These are phyloP conservation scores for Galleria mellonella DNA, from an alignment of 1,140 invertebrate genomes.

Conservation along the genomic window DNA sequence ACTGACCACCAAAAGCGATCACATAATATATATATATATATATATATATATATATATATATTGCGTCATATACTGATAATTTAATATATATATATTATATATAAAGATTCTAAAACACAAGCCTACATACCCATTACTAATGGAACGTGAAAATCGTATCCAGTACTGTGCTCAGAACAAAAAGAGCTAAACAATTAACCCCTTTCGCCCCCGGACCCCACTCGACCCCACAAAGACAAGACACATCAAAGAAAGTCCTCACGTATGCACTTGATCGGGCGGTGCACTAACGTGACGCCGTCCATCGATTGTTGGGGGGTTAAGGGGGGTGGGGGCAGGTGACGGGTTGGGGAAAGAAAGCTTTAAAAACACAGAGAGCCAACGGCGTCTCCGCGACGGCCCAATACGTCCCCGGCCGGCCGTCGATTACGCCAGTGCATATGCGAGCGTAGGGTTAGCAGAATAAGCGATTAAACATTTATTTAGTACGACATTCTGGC, in stretches of 20 bases:
- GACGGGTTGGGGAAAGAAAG: slow-evolving; percentile 34
- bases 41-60: too few species aligned
- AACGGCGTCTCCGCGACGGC: slow-evolving; percentile 51
- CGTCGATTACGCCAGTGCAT: slow-evolving; percentile 57
- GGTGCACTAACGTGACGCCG: slow-evolving; percentile 45
- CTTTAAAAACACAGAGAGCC: slow-evolving; percentile 61
- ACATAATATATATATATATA: too few species aligned
- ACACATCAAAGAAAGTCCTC: slow-evolving; percentile 57
- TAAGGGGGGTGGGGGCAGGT: slow-evolving; percentile 8
- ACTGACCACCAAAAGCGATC: too few species aligned
- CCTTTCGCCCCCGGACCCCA: too few species aligned
- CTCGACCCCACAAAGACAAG: slow-evolving; percentile 18
- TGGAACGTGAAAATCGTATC: too few species aligned
- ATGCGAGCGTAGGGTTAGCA: slow-evolving; percentile 33
- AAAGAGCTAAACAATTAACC: background rate
- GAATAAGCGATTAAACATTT: too few species aligned
- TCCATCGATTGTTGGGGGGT: slow-evolving; percentile 47
- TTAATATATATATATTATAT: too few species aligned
- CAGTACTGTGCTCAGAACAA: too few species aligned
- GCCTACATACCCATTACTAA: too few species aligned
- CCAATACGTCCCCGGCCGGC: slow-evolving; percentile 62
- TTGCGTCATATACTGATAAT: too few species aligned
- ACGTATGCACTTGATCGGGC: slow-evolving; percentile 50
- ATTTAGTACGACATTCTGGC: too few species aligned
- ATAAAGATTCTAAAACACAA: too few species aligned